These are phyloP conservation scores for Melanostigma gelatinosum DNA, from an alignment of 2,113 vertebrate species.

Conservation along the genomic window DNA sequence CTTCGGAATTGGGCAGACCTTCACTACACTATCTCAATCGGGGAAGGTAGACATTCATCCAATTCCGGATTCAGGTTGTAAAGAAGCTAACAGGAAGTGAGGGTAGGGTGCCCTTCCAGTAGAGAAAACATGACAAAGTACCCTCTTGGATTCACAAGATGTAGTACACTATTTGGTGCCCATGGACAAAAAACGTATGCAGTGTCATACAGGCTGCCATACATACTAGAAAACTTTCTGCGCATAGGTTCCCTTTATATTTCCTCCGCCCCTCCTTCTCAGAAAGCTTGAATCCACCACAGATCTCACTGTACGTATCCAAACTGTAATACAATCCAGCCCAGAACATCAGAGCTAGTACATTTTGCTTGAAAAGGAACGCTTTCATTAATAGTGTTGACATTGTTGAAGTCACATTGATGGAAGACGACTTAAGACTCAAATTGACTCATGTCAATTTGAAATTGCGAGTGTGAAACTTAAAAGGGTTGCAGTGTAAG, in stretches of 20 bases:
- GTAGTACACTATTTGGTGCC: too few species aligned
- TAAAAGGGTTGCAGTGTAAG: neutral
- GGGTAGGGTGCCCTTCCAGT: neutral
- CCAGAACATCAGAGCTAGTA: neutral
- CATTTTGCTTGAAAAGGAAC: neutral
- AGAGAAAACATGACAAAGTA: too few species aligned
- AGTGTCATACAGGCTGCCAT: too few species aligned
- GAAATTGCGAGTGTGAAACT: neutral
- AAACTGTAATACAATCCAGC: neutral
- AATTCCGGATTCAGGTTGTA: neutral
- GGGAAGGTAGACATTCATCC: neutral
- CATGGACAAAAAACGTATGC: too few species aligned
- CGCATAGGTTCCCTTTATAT: too few species aligned
- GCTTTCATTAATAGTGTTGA: constrained; percentile 14
- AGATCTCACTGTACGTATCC: neutral
- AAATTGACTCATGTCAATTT: constrained; percentile 6
- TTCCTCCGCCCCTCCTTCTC: too few species aligned
- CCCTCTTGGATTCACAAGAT: too few species aligned
- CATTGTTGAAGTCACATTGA: constrained; percentile 9
- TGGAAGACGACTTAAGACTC: neutral
- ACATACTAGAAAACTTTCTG: too few species aligned
- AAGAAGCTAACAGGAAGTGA: neutral
- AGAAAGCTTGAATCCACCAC: neutral
- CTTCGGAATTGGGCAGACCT: neutral
- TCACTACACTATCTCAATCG: neutral